Evolutionary conservation across 2,797 vertebrate species (phyloP).

Genomic region (Eulemur coronatus): DNA sequence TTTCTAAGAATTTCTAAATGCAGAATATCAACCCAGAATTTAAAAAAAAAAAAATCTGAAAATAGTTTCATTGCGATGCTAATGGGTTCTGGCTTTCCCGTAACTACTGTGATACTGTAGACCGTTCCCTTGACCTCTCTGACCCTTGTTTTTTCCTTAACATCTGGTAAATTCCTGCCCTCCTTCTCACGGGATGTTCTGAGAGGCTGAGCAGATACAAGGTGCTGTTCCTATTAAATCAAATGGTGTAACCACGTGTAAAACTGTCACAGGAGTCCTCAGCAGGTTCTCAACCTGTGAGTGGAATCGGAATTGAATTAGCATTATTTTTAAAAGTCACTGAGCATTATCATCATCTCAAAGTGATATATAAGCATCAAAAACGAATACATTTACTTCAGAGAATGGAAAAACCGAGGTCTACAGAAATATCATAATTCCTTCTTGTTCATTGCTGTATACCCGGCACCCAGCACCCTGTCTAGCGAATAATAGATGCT

Average conservation of each 20-base stretch:
- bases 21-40: not conserved
- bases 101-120: not conserved
- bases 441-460: constrained; percentile 44
- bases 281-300: constrained; percentile 76
- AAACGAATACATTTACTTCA: constrained; percentile 66
- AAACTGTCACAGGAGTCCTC: constrained; percentile 69
- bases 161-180: not conserved
- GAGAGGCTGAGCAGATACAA: constrained; percentile 55
- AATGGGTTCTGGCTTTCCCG: not conserved
- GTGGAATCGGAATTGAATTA: constrained; percentile 75
- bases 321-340: constrained; percentile 78
- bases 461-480: constrained; percentile 24
- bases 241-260: constrained; percentile 67
- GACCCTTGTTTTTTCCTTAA: not conserved
- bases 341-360: constrained; percentile 61
- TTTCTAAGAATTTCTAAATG: not conserved
- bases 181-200: constrained; percentile 44
- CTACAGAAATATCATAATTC: constrained; percentile 48
- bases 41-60: not conserved
- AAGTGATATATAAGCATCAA: constrained; percentile 66
- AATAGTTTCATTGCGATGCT: not conserved
- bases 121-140: not conserved
- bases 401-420: constrained; percentile 39
- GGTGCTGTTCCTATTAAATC: constrained; percentile 69
- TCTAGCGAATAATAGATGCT: constrained; percentile 48